phyloP scores from a whole-genome alignment of 2,113 vertebrate species.

The Crocuta crocuta region DNA sequence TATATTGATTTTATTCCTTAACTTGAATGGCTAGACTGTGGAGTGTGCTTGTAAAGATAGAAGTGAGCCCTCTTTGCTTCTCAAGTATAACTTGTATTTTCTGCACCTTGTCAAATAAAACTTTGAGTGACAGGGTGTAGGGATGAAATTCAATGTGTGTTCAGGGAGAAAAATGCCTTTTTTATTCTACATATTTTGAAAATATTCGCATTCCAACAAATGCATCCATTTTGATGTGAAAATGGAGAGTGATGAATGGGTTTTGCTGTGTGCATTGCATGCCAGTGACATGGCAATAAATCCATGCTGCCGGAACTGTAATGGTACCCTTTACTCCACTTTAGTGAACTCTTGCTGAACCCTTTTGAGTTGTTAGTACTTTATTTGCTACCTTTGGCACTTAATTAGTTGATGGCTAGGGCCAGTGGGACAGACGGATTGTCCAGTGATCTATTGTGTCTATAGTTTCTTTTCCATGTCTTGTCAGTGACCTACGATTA shows the following conservation, averaged over 20 bases:
- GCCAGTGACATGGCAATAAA: conserved; percentile 59
- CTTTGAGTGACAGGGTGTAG: neutral
- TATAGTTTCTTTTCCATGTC: conserved; percentile 54
- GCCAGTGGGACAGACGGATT: conserved; percentile 52
- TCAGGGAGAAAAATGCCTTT: neutral
- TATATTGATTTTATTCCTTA: neutral
- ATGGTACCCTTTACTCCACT: conserved; percentile 45
- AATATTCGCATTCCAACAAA: conserved; percentile 37
- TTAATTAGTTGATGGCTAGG: conserved; percentile 38
- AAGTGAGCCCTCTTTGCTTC: neutral
- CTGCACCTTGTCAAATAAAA: neutral
- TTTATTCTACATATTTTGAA: neutral
- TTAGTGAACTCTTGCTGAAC: conserved; percentile 55
- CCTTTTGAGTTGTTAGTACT: conserved; percentile 54
- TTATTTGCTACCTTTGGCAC: conserved; percentile 59
- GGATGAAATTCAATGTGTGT: conserved; percentile 1
- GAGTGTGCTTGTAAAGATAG: neutral
- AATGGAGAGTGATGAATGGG: conserved; percentile 30
- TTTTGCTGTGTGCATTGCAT: conserved; percentile 51
- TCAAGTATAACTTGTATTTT: neutral
- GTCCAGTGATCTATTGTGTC: neutral
- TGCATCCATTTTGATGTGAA: conserved; percentile 48
- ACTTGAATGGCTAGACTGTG: neutral
- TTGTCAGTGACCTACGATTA: neutral
- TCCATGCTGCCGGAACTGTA: conserved; percentile 5